Conservation (phyloP, 2,888 invertebrate genomes). For the Ormyrus rosae region DNA sequence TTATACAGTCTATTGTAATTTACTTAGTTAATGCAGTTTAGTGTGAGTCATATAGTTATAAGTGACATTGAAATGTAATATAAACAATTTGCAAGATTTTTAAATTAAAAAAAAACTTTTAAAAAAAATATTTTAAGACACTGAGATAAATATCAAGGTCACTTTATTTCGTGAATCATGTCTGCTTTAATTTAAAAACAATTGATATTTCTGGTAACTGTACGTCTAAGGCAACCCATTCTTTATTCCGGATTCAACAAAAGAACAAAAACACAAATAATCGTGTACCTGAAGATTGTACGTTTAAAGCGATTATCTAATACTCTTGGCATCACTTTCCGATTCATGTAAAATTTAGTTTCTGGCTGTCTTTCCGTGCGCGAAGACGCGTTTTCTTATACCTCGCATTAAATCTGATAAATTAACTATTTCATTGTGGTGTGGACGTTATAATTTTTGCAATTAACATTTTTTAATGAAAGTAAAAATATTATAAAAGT, state of each 20-base stretch:
- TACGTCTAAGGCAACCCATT: no score
- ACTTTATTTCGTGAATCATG: no score
- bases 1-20: background rate
- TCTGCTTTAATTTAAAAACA: no score
- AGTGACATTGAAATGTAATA: background rate
- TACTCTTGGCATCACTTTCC: background rate
- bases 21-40: background rate
- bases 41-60: background rate
- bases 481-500: no score
- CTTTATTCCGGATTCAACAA: background rate
- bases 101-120: no score
- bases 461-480: no score
- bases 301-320: conserved; percentile 41
- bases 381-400: background rate
- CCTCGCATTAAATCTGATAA: background rate
- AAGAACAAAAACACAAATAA: conserved; percentile 4
- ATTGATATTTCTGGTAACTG: no score
- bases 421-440: background rate
- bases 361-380: background rate
- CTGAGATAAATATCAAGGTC: no score
- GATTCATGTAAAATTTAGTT: conserved; percentile 26
- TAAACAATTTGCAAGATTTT: no score
- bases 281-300: conserved; percentile 17
- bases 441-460: background rate
- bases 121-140: no score